Evolutionary conservation across 2,888 invertebrate species (phyloP), one percentile per base, ranked within the genome.

Genomic region (Amphipoea lucens): DNA sequence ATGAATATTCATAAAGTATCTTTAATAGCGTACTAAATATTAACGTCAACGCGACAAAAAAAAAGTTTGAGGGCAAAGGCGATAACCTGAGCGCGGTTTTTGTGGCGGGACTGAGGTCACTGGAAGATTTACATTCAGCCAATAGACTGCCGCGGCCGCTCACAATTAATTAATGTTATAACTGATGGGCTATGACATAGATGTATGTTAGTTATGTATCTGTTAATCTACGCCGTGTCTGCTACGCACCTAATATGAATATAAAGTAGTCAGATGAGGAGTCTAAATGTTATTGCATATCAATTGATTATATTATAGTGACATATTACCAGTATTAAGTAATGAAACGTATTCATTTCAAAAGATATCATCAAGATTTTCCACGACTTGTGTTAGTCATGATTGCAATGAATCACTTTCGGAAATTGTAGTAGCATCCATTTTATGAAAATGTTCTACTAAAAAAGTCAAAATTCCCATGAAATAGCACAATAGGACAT

Each of bases 21-120:
- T 72, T 42, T 84, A 79, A 77, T 74, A 78, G 75, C 78, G 81
- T 86, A 81, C 86, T 81, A 48, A 85, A 89, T 81, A 82, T 78
- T 77, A 88, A 85, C 84, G 88, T 85, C 87, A 88, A 74, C 76
- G 82, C 80, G 71, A 87, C 83, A 90, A 87, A 88, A 88, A 87
- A 88, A 85, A 84, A 87, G 79, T 82, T 79, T 79, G 86, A 78
- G 88, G 84, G 87, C 85, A 88, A 85, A 88, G 75, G 84, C 89
- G 92, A 93, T 92, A 92, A 91, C 89, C 90, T 86, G 82, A 86
- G 85, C 86, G 86, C 82, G 88, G 88, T 90, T 90, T 90, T 86
- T 89, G 87, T 84, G 79, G 81, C 82, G 82, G 76, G 79, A 84
- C 82, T 88, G 91, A 91, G 90, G 92, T 92, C 92, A 90, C 88